phyloP scores from a whole-genome alignment of 2,888 invertebrate species.

The Yponomeuta malinellus region DNA sequence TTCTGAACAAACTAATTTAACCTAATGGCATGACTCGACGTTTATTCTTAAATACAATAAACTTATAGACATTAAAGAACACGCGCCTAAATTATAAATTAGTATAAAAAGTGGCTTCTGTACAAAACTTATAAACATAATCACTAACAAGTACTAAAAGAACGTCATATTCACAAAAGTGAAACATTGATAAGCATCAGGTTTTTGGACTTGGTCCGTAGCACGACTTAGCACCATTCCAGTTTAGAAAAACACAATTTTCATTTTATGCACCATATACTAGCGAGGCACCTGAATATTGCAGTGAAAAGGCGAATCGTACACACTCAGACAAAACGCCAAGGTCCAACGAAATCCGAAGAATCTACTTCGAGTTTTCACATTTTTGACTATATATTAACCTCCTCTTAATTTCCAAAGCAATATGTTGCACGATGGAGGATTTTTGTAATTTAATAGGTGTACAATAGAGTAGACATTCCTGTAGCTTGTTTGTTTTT shows the following conservation, averaged over 20 bases:
- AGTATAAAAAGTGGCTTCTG: slow-evolving; percentile 35
- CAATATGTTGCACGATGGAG: too few relatives aligned
- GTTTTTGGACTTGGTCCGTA: slow-evolving; percentile 65
- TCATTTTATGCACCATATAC: neutral
- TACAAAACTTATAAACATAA: slow-evolving; percentile 53
- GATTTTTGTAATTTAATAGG: too few relatives aligned
- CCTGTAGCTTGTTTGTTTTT: too few relatives aligned
- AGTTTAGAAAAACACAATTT: slow-evolving; percentile 24
- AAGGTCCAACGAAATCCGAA: too few relatives aligned
- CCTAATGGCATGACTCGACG: slow-evolving; percentile 72
- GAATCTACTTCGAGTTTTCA: too few relatives aligned
- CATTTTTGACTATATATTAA: too few relatives aligned
- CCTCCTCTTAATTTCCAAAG: too few relatives aligned
- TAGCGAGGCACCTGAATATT: neutral
- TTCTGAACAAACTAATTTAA: slow-evolving; percentile 38
- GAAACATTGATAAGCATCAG: slow-evolving; percentile 41
- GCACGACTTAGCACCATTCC: slow-evolving; percentile 70
- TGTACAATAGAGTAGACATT: too few relatives aligned
- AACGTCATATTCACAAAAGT: slow-evolving; percentile 53
- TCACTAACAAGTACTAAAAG: slow-evolving; percentile 33
- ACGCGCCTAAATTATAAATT: slow-evolving; percentile 25
- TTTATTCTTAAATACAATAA: slow-evolving; percentile 40
- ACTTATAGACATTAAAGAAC: slow-evolving; percentile 38
- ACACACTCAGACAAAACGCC: neutral
- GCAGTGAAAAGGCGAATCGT: neutral